These are phyloP conservation scores for Gephyroberyx darwinii DNA, from an alignment of 2,797 vertebrate species.

Conservation along the genomic window DNA sequence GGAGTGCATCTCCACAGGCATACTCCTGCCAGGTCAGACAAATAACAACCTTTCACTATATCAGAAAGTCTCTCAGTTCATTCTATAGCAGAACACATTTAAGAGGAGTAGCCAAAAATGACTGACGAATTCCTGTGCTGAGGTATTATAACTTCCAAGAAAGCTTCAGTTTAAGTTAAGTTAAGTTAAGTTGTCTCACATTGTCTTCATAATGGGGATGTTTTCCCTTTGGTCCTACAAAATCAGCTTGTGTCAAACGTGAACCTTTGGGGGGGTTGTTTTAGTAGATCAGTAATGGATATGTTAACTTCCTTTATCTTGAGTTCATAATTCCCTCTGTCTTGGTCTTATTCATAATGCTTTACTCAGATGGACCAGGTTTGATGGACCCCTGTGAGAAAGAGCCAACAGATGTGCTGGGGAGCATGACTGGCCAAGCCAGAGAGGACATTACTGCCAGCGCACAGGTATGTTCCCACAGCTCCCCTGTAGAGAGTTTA, in stretches of 20 bases:
- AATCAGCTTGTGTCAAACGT: background rate
- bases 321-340: background rate
- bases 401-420: constrained; percentile 78
- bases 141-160: no score
- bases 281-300: background rate
- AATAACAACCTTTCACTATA: background rate
- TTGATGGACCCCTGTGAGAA: constrained; percentile 88
- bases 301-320: background rate
- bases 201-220: background rate
- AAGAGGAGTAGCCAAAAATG: no score
- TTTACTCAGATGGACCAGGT: constrained; percentile 83
- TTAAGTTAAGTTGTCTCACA: background rate
- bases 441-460: constrained; percentile 85
- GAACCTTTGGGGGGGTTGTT: background rate
- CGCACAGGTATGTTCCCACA: constrained; percentile 75
- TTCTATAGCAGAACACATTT: background rate
- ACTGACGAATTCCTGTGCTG: no score
- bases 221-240: background rate
- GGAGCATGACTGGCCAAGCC: constrained; percentile 77
- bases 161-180: no score
- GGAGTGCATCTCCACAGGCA: constrained; percentile 82
- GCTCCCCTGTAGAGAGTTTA: no score
- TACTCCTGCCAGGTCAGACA: constrained; percentile 79
- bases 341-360: background rate
- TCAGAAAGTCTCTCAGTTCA: background rate